These are phyloP conservation scores for Clunio marinus DNA, from an alignment of 2,888 invertebrate genomes.

Conservation along the genomic window DNA sequence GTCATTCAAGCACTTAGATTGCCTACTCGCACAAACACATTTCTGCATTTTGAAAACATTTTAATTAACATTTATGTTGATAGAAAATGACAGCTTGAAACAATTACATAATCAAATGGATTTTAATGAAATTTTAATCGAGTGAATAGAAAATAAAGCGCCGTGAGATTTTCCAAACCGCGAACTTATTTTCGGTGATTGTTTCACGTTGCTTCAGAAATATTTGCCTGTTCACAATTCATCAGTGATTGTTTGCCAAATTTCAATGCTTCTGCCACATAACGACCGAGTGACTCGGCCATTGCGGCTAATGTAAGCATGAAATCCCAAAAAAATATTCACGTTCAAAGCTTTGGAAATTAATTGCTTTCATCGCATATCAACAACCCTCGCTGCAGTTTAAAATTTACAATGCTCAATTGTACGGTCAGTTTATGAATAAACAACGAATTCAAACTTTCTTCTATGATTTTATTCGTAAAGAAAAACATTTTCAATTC, in stretches of 20 bases:
- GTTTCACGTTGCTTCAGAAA: conserved; percentile 1
- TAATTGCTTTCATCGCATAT: conserved; percentile 20
- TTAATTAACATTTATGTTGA: conserved; percentile 23
- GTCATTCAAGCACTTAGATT: neutral
- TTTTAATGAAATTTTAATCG: neutral
- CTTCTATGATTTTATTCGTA: conserved; percentile 3
- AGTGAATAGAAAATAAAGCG: neutral
- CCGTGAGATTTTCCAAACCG: neutral
- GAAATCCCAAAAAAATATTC: too few species aligned
- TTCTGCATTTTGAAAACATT: conserved; percentile 5
- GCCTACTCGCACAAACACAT: conserved; percentile 15
- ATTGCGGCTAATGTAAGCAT: too few species aligned
- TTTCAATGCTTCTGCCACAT: neutral
- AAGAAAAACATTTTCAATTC: neutral
- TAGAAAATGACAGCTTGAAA: neutral
- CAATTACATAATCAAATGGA: neutral
- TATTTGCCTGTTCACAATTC: conserved; percentile 8
- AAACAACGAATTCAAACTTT: too few species aligned
- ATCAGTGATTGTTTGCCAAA: conserved; percentile 9
- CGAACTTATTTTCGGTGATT: too few species aligned
- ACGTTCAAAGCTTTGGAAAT: too few species aligned
- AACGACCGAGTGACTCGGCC: too few species aligned
- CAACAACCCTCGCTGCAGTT: conserved; percentile 4
- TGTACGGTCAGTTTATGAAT: conserved; percentile 9
- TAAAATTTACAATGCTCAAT: neutral